phyloP scores from a whole-genome alignment of 2,113 vertebrate genomes.

The Phrynosoma blainvillii region DNA sequence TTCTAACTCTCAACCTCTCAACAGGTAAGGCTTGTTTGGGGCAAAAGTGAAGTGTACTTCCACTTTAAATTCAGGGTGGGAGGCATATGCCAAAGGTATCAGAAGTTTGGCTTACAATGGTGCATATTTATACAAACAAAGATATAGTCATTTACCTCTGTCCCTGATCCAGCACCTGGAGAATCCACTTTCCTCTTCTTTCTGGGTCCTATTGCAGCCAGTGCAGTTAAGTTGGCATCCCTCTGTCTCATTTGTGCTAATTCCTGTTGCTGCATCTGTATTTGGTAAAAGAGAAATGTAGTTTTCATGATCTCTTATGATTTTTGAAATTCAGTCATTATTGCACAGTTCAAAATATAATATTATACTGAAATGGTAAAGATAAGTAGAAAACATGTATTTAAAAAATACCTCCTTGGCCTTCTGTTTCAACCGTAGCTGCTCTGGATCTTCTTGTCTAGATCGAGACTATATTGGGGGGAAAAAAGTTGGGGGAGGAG shows the following conservation, averaged over 20 bases:
- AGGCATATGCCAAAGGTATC: background rate
- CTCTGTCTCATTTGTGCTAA: constrained; percentile 92
- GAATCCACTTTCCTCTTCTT: constrained; percentile 91
- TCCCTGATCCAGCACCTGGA: constrained; percentile 78
- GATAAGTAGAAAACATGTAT: background rate
- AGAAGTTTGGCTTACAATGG: background rate
- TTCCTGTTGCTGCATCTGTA: constrained; percentile 93
- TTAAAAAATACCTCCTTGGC: constrained; percentile 86
- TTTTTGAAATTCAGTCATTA: background rate
- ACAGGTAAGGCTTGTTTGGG: background rate
- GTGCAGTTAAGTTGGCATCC: constrained; percentile 91
- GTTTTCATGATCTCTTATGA: background rate
- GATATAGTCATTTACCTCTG: constrained; percentile 79
- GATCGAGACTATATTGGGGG: constrained; percentile 84
- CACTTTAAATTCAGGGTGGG: background rate
- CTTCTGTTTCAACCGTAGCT: constrained; percentile 91
- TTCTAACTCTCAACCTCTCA: background rate
- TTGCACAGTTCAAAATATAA: background rate
- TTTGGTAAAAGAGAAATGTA: constrained; percentile 29
- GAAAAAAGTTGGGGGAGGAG: background rate
- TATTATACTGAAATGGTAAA: background rate
- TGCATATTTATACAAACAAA: background rate
- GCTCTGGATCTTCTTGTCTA: constrained; percentile 92
- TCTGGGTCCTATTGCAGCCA: constrained; percentile 90
- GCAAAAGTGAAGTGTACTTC: background rate